Evolutionary conservation across 1,140 invertebrate species (phyloP).

Genomic region (Aphidius gifuensis): DNA sequence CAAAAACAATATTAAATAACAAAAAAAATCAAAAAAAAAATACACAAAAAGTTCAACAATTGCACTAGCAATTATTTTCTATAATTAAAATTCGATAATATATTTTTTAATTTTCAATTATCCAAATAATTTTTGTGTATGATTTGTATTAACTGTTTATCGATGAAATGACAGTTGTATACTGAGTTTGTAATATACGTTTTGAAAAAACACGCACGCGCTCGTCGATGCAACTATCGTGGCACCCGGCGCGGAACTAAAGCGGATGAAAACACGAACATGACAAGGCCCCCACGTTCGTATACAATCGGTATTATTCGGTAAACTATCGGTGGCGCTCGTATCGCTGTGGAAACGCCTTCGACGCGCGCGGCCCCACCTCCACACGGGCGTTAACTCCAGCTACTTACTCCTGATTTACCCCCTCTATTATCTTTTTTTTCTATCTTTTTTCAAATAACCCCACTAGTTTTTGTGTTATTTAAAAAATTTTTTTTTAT

Average conservation of each 20-base stretch:
- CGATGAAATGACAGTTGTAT: background rate
- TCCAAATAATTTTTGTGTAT: too few species aligned
- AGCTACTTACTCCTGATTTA: conserved; percentile 15
- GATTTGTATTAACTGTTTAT: background rate
- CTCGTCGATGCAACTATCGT: conserved; percentile 51
- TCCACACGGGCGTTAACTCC: conserved; percentile 43
- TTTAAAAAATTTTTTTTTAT: conserved; percentile 1
- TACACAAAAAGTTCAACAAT: background rate
- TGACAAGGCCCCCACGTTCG: conserved; percentile 42
- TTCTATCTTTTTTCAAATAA: conserved; percentile 1
- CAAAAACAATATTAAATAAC: background rate
- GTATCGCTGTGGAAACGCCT: conserved; percentile 36
- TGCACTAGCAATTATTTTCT: too few species aligned
- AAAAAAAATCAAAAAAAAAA: background rate
- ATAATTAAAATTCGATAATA: too few species aligned
- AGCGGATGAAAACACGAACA: conserved; percentile 46
- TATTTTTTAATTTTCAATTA: too few species aligned
- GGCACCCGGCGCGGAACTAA: conserved; percentile 56
- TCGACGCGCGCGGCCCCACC: conserved; percentile 33
- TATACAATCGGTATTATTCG: conserved; percentile 15
- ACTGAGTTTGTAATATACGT: conserved; percentile 10
- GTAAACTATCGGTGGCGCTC: conserved; percentile 25
- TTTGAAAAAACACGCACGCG: conserved; percentile 37
- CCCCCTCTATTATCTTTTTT: conserved; percentile 9
- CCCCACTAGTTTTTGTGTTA: background rate